A percentile compares a stretch with the other conserved stretches of the same genome.
Conservation (phyloP, 2,888 invertebrate species). For the Drosophila kambysellisi region DNA sequence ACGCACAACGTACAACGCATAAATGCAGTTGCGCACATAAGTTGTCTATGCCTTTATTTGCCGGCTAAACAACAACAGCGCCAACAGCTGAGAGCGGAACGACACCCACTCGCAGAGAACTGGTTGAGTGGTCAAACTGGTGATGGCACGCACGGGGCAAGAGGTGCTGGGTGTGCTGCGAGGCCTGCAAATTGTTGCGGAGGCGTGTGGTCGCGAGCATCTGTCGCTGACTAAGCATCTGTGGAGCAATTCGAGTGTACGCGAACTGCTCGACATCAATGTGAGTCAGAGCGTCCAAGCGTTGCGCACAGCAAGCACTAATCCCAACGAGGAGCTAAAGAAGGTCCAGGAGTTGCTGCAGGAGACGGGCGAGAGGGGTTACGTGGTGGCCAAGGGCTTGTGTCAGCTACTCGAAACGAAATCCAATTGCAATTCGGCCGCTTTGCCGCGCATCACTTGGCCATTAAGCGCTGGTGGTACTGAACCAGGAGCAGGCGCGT, state of each 20-base stretch:
- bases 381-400: slow-evolving; percentile 90
- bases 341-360: slow-evolving; percentile 85
- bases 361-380: slow-evolving; percentile 88
- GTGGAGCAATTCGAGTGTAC: slow-evolving; percentile 90
- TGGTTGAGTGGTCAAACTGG: slow-evolving; percentile 36
- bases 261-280: slow-evolving; percentile 84
- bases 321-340: slow-evolving; percentile 82
- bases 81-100: slow-evolving; percentile 10
- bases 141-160: slow-evolving; percentile 85
- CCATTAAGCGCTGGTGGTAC: slow-evolving; percentile 1
- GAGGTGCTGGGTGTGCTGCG: slow-evolving; percentile 89
- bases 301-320: slow-evolving; percentile 62
- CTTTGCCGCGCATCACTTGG: slow-evolving; percentile 50
- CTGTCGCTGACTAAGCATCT: slow-evolving; percentile 87
- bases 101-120: slow-evolving; percentile 33
- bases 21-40: slow-evolving; percentile 13
- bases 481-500: not conserved
- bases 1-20: slow-evolving; percentile 7
- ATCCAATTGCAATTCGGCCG: slow-evolving; percentile 45
- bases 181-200: slow-evolving; percentile 89
- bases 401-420: slow-evolving; percentile 86
- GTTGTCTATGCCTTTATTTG: slow-evolving; percentile 3
- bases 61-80: slow-evolving; percentile 28
- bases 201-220: slow-evolving; percentile 89
- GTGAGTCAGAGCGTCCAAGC: slow-evolving; percentile 66